Base-by-base conservation (phyloP, 2,888 invertebrate species). In the Diarsia rubi region DNA sequence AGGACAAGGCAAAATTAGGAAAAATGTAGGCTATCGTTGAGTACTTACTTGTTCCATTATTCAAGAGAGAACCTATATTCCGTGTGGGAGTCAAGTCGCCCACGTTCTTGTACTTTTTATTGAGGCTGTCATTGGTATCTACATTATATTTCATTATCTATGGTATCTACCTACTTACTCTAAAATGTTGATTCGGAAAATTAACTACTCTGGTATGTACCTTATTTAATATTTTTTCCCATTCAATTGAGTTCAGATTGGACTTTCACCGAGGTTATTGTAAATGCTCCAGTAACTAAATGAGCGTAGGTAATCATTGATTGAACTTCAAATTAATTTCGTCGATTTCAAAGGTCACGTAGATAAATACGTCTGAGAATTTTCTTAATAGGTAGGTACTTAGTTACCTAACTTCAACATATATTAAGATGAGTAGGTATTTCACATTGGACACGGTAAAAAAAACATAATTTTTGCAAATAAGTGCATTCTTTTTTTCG, bases 281-380 rank as follows among this genome's bases (percentile, higher is more conserved):
- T 72, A 21, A 63, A 77, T 79, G 86, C 84, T 86, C 86, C 80
- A 81, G 57, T 83, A 87, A 85, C 65, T 80, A 73, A 79, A 78
- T 62, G 44, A 78, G 73, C 79, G 68, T 78, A n/a, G n/a, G n/a
- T n/a, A 54, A 66, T 60, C 44, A 86, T 81, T 72, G 82, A 77
- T 79, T 75, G 77, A 77, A 77, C 78, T 80, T 62, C 31, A 73
- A 85, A 80, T 82, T 69, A 77, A 67, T n/a, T 77, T 45, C 16
- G 59, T 49, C 44, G n/a, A 65, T 65, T 80, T 49, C 64, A 68
- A 82, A 71, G 80, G 75, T 82, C 76, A 80, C 60, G 31, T 9
- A 69, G 67, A 62, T 44, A 69, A 69, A 63, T 37, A 19, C 49
- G 45, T 63, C 1, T 21, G 57, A 19, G n/a, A 42, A 57, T 65